Percentiles rank a stretch among this genome's conserved stretches.
Evolutionary conservation across 1,140 invertebrate genomes (phyloP).

Genomic region (Drosophila eugracilis): DNA sequence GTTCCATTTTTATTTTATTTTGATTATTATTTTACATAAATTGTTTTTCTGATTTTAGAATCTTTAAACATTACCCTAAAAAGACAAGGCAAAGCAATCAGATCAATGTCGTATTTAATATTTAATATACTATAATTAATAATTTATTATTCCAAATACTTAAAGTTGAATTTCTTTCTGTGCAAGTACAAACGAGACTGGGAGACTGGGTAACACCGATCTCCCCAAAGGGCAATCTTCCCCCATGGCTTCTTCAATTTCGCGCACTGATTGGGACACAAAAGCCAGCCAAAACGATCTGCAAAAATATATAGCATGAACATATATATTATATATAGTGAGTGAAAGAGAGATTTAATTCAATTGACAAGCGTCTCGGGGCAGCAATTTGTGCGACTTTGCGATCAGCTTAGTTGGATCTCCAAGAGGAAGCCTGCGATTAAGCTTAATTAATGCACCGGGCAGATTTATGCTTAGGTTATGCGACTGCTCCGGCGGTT

Average conservation of each 20-base stretch:
- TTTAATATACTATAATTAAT: too few species aligned
- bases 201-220: conserved; percentile 3
- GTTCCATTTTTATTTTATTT: too few species aligned
- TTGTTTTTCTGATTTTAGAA: too few species aligned
- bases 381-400: conserved; percentile 46
- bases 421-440: conserved; percentile 74
- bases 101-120: too few species aligned
- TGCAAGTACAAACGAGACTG: conserved; percentile 52
- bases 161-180: too few species aligned
- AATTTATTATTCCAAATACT: too few species aligned
- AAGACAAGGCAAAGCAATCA: too few species aligned
- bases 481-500: conserved; percentile 13
- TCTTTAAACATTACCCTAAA: too few species aligned
- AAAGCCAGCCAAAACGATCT: conserved; percentile 59
- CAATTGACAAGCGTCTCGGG: conserved; percentile 63
- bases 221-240: conserved; percentile 36
- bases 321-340: conserved; percentile 5
- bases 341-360: conserved; percentile 52
- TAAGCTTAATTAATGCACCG: conserved; percentile 79
- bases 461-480: conserved; percentile 43
- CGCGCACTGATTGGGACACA: conserved; percentile 62
- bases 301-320: conserved; percentile 39
- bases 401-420: conserved; percentile 22
- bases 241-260: conserved; percentile 37
- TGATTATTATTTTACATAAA: too few species aligned